Evolutionary conservation across 2,888 invertebrate species (phyloP).

Genomic region (Apodemia mormo): DNA sequence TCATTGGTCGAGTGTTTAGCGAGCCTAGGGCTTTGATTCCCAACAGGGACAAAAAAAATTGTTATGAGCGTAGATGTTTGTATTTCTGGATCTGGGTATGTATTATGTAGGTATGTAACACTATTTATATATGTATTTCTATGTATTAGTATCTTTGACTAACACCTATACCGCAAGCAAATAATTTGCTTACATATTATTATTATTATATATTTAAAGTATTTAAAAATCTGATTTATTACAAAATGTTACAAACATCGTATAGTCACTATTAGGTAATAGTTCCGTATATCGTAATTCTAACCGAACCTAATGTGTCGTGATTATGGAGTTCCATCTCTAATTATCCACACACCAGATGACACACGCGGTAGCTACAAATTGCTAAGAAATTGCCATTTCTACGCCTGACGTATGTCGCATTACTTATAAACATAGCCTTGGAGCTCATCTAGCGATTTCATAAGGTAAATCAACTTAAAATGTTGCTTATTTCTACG

Average conservation of each 20-base stretch:
- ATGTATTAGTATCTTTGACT: no score
- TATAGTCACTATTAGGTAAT: neutral
- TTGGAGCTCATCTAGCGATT: neutral
- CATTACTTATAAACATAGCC: neutral
- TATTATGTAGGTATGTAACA: no score
- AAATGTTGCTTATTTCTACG: neutral
- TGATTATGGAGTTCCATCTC: neutral
- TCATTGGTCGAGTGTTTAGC: no score
- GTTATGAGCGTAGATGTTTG: no score
- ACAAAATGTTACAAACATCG: neutral
- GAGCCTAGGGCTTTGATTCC: no score
- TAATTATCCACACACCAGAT: slow-evolving; percentile 27
- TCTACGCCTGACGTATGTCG: neutral
- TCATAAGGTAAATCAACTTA: neutral
- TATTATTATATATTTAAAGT: no score
- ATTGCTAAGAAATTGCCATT: slow-evolving; percentile 38
- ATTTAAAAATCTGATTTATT: no score
- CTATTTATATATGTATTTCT: no score
- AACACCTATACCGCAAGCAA: no score
- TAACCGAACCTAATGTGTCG: neutral
- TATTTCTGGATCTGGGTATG: no score
- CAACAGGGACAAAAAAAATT: no score
- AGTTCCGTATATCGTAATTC: neutral
- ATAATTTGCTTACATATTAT: no score
- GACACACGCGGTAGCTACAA: slow-evolving; percentile 29